Evolutionary conservation across 2,113 vertebrate genomes (phyloP).

Genomic region (Myotis brandtii): DNA sequence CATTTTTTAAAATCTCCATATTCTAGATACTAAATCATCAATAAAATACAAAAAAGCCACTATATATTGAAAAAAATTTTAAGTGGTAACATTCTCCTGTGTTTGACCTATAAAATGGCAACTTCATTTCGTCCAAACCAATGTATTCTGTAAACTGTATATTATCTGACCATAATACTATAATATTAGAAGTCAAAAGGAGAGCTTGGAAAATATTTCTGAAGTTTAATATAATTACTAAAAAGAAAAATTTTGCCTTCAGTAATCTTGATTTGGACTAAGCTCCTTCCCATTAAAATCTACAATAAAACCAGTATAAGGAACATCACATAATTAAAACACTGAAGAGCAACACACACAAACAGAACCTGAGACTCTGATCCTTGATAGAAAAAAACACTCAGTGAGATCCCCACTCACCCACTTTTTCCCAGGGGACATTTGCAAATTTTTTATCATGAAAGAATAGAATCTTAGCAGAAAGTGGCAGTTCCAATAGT

Average conservation of each 20-base stretch:
- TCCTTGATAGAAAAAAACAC: not conserved
- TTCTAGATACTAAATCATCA: not conserved
- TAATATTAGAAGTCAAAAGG: conserved; percentile 28
- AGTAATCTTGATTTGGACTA: not conserved
- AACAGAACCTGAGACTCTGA: not conserved
- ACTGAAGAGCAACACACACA: not conserved
- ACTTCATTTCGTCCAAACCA: conserved; percentile 42
- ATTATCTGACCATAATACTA: not conserved
- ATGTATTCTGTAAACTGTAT: not conserved
- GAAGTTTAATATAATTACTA: conserved; percentile 22
- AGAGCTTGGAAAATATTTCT: conserved; percentile 35
- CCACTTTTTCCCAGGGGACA: not conserved
- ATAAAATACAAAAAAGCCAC: not conserved
- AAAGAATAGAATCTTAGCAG: not conserved
- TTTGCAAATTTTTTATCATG: not conserved
- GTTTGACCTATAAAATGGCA: conserved; percentile 33
- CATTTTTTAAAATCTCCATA: conserved; percentile 7
- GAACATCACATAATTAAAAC: not conserved
- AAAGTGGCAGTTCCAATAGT: not conserved
- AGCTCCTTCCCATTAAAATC: not conserved
- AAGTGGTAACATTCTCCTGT: not conserved
- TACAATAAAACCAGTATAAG: not conserved
- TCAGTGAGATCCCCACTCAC: not conserved
- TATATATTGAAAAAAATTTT: not conserved
- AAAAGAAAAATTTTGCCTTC: not conserved